Percentiles rank a stretch among this genome's conserved stretches.
Conservation (phyloP, 2,888 invertebrate species). For the Arctia plantaginis region DNA sequence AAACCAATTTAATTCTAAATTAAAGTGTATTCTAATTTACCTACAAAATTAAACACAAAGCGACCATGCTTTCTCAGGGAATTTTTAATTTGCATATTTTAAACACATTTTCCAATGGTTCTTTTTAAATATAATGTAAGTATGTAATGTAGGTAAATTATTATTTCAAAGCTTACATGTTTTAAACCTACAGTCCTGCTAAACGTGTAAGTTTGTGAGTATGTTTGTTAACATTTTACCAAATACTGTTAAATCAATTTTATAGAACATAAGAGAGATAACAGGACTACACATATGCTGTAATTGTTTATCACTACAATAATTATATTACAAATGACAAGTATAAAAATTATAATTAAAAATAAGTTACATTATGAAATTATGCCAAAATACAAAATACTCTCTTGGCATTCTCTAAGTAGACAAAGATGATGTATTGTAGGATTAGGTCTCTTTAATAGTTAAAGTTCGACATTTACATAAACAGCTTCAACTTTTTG, state of each 20-base stretch:
- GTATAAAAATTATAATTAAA: too few species aligned
- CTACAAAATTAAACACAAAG: constrained; percentile 14
- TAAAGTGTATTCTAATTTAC: constrained; percentile 8
- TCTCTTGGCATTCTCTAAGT: too few species aligned
- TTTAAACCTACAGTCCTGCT: not conserved
- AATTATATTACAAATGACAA: not conserved
- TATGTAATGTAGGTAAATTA: too few species aligned
- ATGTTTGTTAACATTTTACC: not conserved
- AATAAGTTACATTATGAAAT: too few species aligned
- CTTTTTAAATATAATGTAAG: not conserved
- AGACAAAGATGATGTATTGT: not conserved
- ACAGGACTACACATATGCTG: not conserved
- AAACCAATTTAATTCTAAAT: constrained; percentile 5
- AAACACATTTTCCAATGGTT: not conserved
- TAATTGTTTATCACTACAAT: not conserved
- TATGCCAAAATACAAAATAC: too few species aligned
- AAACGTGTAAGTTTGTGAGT: not conserved
- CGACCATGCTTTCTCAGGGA: constrained; percentile 15
- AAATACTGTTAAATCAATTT: not conserved
- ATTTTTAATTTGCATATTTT: constrained; percentile 42
- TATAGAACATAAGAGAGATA: not conserved
- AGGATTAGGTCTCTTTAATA: too few species aligned
- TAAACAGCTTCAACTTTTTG: not conserved
- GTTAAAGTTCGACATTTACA: not conserved
- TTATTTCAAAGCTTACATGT: too few species aligned